phyloP scores from a whole-genome alignment of 1,140 invertebrate genomes.

The Teleogryllus occipitalis region DNA sequence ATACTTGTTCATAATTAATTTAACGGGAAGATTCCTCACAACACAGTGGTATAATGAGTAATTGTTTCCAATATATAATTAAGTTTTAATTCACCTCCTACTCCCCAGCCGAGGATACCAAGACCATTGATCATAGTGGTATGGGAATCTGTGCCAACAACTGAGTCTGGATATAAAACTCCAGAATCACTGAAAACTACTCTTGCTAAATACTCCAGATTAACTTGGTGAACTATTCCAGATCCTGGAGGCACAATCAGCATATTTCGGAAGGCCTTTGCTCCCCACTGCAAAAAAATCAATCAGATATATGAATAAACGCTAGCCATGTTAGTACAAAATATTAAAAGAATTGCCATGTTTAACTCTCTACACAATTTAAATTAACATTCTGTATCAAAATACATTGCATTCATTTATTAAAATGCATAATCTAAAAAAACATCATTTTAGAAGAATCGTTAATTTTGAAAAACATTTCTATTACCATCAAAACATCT shows the following conservation, averaged over 20 bases:
- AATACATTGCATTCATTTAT: not conserved
- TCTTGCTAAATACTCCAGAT: conserved; percentile 89
- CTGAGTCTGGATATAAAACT: conserved; percentile 83
- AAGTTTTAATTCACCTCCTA: conserved; percentile 31
- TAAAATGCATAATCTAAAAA: too few relatives aligned
- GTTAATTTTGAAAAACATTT: too few relatives aligned
- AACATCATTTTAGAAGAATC: too few relatives aligned
- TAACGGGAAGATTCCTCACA: too few relatives aligned
- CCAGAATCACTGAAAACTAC: conserved; percentile 78
- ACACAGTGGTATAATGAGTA: too few relatives aligned
- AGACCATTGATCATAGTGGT: conserved; percentile 98
- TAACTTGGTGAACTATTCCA: conserved; percentile 97
- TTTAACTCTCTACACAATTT: not conserved
- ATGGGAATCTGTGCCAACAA: conserved; percentile 98
- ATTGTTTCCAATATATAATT: too few relatives aligned
- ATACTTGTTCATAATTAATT: too few relatives aligned
- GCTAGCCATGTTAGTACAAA: not conserved
- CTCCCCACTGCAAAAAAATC: conserved; percentile 70
- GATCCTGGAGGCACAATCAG: conserved; percentile 95
- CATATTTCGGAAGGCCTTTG: conserved; percentile 92
- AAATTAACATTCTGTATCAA: not conserved
- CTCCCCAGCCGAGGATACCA: conserved; percentile 60
- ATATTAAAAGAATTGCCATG: too few relatives aligned
- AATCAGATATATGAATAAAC: conserved; percentile 13
- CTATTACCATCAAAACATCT: too few relatives aligned